Percentiles rank a stretch among this genome's conserved stretches.
Conservation (phyloP, 2,797 vertebrate species). For the Iguana delicatissima region DNA sequence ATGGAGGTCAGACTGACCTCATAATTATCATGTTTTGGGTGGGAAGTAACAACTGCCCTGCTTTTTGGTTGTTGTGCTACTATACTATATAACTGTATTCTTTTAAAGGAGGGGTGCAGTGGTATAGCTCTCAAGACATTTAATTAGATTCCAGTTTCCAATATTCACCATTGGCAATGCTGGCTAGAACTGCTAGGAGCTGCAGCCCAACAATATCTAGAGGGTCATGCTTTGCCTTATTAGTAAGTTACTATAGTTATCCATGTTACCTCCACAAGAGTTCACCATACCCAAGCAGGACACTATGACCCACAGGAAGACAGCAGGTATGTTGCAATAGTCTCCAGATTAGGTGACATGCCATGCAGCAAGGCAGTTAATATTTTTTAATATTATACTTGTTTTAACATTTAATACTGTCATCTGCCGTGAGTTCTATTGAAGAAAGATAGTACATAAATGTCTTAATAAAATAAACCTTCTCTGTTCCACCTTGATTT, state of each 20-base stretch:
- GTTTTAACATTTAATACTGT: conserved; percentile 1
- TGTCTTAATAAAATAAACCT: background rate
- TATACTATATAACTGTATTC: background rate
- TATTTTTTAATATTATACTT: background rate
- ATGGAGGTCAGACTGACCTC: background rate
- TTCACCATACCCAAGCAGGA: background rate
- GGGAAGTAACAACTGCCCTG: background rate
- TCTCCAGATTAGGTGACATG: background rate
- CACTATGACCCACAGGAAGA: background rate
- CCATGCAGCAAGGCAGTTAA: background rate
- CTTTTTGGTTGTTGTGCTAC: background rate
- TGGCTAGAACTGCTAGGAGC: too few species aligned
- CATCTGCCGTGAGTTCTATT: background rate
- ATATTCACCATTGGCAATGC: too few species aligned
- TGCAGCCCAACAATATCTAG: too few species aligned
- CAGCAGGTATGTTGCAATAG: background rate
- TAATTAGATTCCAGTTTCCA: too few species aligned
- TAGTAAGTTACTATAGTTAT: background rate
- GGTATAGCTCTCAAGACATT: too few species aligned
- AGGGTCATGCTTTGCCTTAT: background rate
- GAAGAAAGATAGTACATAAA: background rate
- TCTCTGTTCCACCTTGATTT: background rate
- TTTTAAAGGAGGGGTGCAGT: too few species aligned
- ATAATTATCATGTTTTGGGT: background rate
- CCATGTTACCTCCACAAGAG: too few species aligned